Evolutionary conservation across 2,888 invertebrate genomes (phyloP), one percentile per base, ranked within the genome.

Genomic region (Lithophane socia): DNA sequence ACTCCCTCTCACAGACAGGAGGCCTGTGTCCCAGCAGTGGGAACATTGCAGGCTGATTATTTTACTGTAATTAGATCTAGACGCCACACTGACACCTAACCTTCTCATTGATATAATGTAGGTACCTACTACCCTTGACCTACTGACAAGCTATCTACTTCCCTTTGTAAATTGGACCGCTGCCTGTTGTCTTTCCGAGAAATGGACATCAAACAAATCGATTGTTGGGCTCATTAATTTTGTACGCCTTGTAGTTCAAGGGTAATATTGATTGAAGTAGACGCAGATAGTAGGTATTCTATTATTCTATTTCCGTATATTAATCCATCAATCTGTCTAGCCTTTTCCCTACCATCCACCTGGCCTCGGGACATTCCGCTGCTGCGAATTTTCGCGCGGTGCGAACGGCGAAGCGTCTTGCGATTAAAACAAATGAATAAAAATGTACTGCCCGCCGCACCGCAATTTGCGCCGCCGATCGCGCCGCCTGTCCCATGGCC

Each of bases 201-300:
- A 82, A 47, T 16, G 7, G 47, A 29, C 9, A 37, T 56, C 74
- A 74, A 72, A 58, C n/a, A 73, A 37, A 85, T 83, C 85, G 72
- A 85, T 85, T n/a, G 65, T 21, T 0, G 8, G 7, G 10, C 37
- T 75, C 65, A 83, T 83, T 1, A 69, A 83, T 85, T 42, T 75
- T 85, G 56, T 70, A 83, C 18, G 37, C 0, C 12, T 16, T 0
- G 18, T 52, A 13, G 69, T 85, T 75, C 85, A 83, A 72, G 82
- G 82, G 12, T 49, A 16, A 10, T 82, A 85, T 85, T 81, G 75
- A 81, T 80, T 75, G 42, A n/a, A 52, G 29, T 3, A 2, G 24
- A 18, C 49, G 18, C 2, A 18, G 52, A 52, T 16, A 10, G 2
- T 16, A 10, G 29, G 2, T 68, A 44, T 69, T 75, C 3, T 18